Base-by-base conservation (phyloP, 1,140 invertebrate genomes). In the Steinernema feltiae region DNA sequence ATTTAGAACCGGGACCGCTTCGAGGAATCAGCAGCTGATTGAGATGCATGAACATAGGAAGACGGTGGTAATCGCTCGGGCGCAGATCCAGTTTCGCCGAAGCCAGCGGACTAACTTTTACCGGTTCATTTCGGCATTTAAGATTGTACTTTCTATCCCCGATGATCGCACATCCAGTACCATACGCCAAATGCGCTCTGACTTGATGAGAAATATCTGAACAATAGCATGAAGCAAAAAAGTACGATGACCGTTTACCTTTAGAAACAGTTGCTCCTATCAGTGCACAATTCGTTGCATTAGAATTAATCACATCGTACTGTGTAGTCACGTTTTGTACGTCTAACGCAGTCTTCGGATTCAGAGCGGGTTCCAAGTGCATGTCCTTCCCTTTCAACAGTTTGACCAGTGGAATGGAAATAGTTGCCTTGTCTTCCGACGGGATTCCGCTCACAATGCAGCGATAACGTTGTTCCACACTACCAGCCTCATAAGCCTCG, bases 21-120 rank as follows among this genome's bases (percentile, higher is more conserved):
- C 53, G 15, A 3, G 53, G 53, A 21, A 63, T 63, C 24, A 63
- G 53, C 12, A 63, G 53, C 53, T 63, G 53, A 21, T 63, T 63
- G 7, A 63, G 53, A 63, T 63, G 53, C 53, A 63, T 63, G 24
- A 63, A 63, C 53, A 63, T 63, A 3, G 53, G 53, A 27, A 63
- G 12, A 12, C 24, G 12, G 2, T 21, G 12, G 24, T n/a, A 63
- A 7, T 63, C 15, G 24, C 24, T 12, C 3, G 53, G 53, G 2
- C 24, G 7, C 24, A 63, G 24, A 21, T 63, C 24, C 7, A 63
- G 53, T 15, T 27, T 7, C 3, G 12, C 24, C 53, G 24, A n/a
- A 27, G 53, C 53, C 24, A 3, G 7, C 12, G 53, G 53, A 27
- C 7, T 15, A 21, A 63, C 3, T 27, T 21, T 12, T 3, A 21